Evolutionary conservation across 2,797 vertebrate species (phyloP).

Genomic region (Cossypha caffra): DNA sequence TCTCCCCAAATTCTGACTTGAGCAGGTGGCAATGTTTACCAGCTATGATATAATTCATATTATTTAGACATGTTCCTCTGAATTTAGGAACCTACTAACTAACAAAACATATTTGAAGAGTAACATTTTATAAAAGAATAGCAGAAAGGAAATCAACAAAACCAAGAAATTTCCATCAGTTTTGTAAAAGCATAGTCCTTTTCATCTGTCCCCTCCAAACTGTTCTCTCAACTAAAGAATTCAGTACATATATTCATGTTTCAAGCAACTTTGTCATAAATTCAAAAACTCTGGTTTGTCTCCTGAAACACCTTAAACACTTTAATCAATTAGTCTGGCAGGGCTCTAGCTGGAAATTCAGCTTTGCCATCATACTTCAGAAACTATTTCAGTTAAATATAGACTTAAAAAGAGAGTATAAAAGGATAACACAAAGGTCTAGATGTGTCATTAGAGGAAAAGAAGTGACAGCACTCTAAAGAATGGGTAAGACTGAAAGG

Average conservation of each 20-base stretch:
- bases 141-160: not conserved
- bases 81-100: not conserved
- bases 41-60: not conserved
- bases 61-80: not conserved
- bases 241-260: not conserved
- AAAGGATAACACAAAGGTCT: not conserved
- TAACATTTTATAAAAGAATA: not conserved
- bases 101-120: not conserved
- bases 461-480: not conserved
- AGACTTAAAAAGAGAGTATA: not conserved
- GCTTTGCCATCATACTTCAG: not conserved
- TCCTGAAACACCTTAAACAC: not conserved
- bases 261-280: not conserved
- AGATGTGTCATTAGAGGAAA: not conserved
- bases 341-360: not conserved
- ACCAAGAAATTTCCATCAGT: not conserved
- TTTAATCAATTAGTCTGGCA: not conserved
- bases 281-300: not conserved
- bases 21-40: not conserved
- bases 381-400: not conserved
- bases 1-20: not conserved
- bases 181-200: not conserved
- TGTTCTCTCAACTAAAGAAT: not conserved
- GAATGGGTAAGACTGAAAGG: not conserved
- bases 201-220: not conserved